phyloP scores from a whole-genome alignment of 1,140 invertebrate genomes.

The Alviniconcha marisindica region DNA sequence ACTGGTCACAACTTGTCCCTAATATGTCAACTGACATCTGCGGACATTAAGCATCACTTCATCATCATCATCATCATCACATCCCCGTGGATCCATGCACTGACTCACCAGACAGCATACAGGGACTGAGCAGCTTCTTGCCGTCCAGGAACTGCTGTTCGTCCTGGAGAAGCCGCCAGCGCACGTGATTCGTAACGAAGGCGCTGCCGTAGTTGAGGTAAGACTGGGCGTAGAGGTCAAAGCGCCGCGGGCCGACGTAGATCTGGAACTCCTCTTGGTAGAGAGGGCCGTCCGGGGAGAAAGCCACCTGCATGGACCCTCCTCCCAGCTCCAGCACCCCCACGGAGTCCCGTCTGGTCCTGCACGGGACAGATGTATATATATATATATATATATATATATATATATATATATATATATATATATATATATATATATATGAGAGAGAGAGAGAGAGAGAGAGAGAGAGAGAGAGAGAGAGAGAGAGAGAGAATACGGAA shows the following conservation, averaged over 20 bases:
- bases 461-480: not conserved
- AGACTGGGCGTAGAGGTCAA: constrained; percentile 76
- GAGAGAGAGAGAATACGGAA: not conserved
- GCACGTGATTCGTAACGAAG: constrained; percentile 61
- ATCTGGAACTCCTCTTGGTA: constrained; percentile 71
- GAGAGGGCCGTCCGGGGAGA: constrained; percentile 68
- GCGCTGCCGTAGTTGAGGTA: constrained; percentile 77
- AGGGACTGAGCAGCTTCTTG: constrained; percentile 58
- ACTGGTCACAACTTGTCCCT: no score
- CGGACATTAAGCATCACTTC: no score
- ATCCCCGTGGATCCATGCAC: no score
- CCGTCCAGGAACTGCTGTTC: not conserved
- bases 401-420: no score
- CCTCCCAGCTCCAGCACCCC: constrained; percentile 80
- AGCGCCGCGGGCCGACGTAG: constrained; percentile 71
- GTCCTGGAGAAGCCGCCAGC: constrained; percentile 38
- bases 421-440: no score
- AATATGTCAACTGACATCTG: no score
- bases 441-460: not conserved
- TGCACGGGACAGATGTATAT: no score
- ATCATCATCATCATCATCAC: no score
- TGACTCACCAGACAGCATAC: constrained; percentile 63
- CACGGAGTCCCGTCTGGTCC: constrained; percentile 51
- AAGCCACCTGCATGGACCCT: constrained; percentile 79
- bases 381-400: no score